Conservation (phyloP, 1,140 invertebrate species). For the Stratiolaelaps scimitus region DNA sequence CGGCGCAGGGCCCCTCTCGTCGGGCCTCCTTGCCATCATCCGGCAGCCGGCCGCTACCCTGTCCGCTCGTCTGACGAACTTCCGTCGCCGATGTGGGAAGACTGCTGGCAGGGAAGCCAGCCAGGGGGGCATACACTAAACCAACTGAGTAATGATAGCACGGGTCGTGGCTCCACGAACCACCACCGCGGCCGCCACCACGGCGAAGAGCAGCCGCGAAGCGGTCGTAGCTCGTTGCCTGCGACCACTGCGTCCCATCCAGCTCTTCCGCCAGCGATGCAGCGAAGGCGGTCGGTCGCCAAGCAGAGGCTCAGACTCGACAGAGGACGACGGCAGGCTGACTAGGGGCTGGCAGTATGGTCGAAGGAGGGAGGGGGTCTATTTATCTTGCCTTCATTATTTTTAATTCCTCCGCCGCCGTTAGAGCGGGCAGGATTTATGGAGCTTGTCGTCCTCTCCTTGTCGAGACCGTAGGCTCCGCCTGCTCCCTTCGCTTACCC, state of each 20-base stretch:
- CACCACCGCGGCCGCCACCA: too few relatives aligned
- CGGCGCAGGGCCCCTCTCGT: too few relatives aligned
- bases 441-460: constrained; percentile 26
- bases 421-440: constrained; percentile 21
- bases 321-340: not conserved
- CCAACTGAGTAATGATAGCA: too few relatives aligned
- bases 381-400: constrained; percentile 28
- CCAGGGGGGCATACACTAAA: too few relatives aligned
- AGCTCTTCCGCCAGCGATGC: not conserved
- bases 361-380: not conserved
- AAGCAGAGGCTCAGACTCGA: not conserved
- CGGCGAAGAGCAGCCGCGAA: too few relatives aligned
- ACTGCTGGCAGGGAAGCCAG: too few relatives aligned
- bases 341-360: not conserved
- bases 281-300: not conserved
- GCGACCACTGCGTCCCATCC: not conserved
- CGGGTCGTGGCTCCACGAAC: too few relatives aligned
- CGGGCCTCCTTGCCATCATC: too few relatives aligned
- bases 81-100: too few relatives aligned
- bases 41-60: too few relatives aligned
- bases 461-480: not conserved
- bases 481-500: not conserved
- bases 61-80: too few relatives aligned
- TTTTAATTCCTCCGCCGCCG: constrained; percentile 20
- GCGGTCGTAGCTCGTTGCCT: not conserved